phyloP scores from a whole-genome alignment of 2,888 invertebrate species.

The Mythimna loreyi region DNA sequence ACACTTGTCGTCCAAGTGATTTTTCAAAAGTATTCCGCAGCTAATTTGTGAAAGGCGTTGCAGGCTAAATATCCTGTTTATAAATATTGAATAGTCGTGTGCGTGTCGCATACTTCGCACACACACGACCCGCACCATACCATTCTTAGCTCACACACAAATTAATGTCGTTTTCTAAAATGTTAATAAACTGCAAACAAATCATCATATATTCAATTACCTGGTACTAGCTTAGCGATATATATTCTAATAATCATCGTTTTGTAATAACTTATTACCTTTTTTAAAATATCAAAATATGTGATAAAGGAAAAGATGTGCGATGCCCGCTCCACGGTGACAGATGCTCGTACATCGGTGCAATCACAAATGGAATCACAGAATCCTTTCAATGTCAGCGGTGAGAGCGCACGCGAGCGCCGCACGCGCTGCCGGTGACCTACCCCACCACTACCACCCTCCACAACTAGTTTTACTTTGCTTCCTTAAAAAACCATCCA shows the following conservation, averaged over 20 bases:
- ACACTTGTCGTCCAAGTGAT: no score
- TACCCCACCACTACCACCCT: no score
- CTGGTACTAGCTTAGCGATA: no score
- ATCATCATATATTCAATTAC: neutral
- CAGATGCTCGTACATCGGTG: constrained; percentile 15
- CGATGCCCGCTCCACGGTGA: constrained; percentile 34
- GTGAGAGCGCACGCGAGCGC: constrained; percentile 37
- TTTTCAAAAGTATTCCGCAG: no score
- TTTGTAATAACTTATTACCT: neutral
- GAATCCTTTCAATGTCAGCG: constrained; percentile 78
- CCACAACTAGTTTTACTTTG: neutral
- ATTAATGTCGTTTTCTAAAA: neutral
- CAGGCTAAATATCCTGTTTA: no score
- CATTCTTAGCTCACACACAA: no score
- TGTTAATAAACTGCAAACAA: neutral
- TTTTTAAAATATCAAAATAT: neutral
- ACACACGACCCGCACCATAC: neutral
- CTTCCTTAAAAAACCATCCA: constrained; percentile 4
- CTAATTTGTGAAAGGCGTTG: no score
- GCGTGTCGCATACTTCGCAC: no score
- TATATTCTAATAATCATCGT: neutral
- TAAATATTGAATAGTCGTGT: no score
- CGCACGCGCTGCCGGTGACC: neutral
- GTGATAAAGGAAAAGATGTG: neutral
- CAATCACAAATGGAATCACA: constrained; percentile 59